Evolutionary conservation across 2,113 vertebrate genomes (phyloP), one percentile per base, ranked within the genome.

Genomic region (Lanius ludovicianus): DNA sequence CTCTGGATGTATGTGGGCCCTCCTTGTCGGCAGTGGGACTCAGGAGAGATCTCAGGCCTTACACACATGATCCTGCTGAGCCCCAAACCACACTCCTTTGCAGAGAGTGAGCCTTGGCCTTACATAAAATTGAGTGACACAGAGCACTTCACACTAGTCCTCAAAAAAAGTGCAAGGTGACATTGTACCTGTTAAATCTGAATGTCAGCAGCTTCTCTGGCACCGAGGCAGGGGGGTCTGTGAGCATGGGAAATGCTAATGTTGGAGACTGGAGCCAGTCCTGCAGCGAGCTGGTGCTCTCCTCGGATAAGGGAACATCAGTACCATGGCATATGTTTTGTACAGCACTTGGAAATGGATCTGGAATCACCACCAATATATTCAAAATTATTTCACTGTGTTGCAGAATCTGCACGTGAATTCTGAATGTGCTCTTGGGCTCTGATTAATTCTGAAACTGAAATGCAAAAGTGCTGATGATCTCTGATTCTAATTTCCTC

Each of bases 181-280:
- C 84, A 71, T n/a, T 83, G 92, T 82, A 49, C 63, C 65, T 53
- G 90, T 83, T 74, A 84, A 94, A 93, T 77, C 6, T 62, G 17
- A 77, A 23, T 31, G 71, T 96, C 90, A 95, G 87, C 94, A 94
- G 76, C 74, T 87, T 68, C 41, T 11, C 64, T 60, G 91, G 56
- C 1, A 0, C 91, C 19, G 18, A 69, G 67, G 60, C 28, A 60
- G 70, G 68, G 35, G 15, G 42, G 15, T 59, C 42, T 73, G 74
- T 63, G 89, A 80, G 79, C 76, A 25, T 1, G 63, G 91, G 53
- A 85, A 64, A 49, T 77, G 89, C 82, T 76, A 23, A 50, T 59
- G 64, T 7, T 46, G 68, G 57, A 92, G 85, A 1, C 67, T 69
- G 73, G 50, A 86, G 79, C 24, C 0, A 2, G 35, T 49, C 44